Base-by-base conservation (phyloP, 2,113 vertebrate species). In the Antechinus flavipes region DNA sequence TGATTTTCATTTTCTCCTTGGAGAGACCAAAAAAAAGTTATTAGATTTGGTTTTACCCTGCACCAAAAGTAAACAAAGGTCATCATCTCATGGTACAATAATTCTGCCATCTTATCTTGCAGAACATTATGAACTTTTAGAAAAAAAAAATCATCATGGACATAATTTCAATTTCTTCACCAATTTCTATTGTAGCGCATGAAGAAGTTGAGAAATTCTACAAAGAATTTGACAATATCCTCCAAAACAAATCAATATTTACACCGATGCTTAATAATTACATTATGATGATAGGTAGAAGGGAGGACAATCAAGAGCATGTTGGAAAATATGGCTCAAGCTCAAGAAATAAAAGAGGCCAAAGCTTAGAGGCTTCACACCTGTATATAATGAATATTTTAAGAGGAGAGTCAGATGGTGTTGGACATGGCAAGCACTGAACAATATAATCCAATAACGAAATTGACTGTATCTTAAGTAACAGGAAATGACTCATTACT, bases 401-500 rank as follows among this genome's bases (percentile, higher is more conserved):
- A 84, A 84, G n/a, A 22, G 68, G n/a, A 23, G n/a, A 84, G 68
- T 84, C 68, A 84, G 68, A 84, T 84, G 68, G 68, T 84, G 68
- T 84, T 42, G 35, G 68, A 84, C 68, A 84, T 23, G 68, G 68
- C 68, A 42, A 42, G 68, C 68, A 23, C n/a, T 84, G 68, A 84
- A 84, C 68, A 84, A 42, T 42, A 84, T 84, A n/a, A 42, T 16
- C n/a, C 68, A 84, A 76, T 84, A 42, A 84, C 42, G 68, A 84
- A 84, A 84, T 42, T 42, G 93, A 97, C 92, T 89, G 94, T 0
- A 0, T 96, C 97, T 30, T 54, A 12, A 95, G 96, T 94, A 0
- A 0, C 6, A 2, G 68, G 68, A 84, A 84, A 84, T 84, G 68
- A 84, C 68, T 84, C 68, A 84, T 42, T 42, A 84, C 68, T 42